Conservation (phyloP, 2,888 invertebrate genomes). For the Petrolisthes cinctipes region DNA sequence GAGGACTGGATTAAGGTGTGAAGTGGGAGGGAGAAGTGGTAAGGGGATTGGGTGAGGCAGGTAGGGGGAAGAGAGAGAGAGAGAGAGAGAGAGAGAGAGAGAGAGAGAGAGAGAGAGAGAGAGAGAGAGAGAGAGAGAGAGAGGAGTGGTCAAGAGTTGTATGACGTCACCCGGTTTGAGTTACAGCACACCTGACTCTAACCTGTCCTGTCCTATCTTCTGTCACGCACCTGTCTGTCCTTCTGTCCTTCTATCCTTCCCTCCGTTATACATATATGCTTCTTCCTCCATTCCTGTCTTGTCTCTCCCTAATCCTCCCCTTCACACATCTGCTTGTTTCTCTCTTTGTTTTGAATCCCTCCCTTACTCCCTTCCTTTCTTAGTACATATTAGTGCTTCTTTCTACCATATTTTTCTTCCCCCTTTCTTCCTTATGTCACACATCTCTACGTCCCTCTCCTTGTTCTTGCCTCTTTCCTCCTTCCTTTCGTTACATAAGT, state of each 20-base stretch:
- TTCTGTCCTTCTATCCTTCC: not conserved
- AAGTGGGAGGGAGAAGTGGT: conserved; percentile 25
- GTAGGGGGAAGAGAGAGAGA: conserved; percentile 11
- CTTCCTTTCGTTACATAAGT: not conserved
- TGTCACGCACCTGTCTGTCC: not conserved
- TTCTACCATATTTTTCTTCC: not conserved
- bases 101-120: conserved; percentile 30
- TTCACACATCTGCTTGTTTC: not conserved
- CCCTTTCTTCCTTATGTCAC: not conserved
- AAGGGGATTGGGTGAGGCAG: not conserved
- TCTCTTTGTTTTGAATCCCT: not conserved
- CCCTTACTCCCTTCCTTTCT: not conserved
- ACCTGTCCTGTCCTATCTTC: not conserved
- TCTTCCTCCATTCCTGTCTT: not conserved
- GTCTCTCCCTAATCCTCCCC: not conserved
- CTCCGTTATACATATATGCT: not conserved
- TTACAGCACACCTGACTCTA: not conserved
- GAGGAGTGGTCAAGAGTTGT: not conserved
- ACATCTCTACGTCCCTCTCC: not conserved
- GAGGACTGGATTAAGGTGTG: not conserved
- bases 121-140: conserved; percentile 33
- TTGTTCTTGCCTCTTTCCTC: not conserved
- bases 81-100: conserved; percentile 30
- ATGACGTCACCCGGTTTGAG: not conserved
- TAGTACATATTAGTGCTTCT: not conserved